A percentile compares a stretch with the other conserved stretches of the same genome.
These are phyloP conservation scores for Astropecten irregularis DNA, from an alignment of 53 echinoderm and acorn worm species.

Conservation along the genomic window DNA sequence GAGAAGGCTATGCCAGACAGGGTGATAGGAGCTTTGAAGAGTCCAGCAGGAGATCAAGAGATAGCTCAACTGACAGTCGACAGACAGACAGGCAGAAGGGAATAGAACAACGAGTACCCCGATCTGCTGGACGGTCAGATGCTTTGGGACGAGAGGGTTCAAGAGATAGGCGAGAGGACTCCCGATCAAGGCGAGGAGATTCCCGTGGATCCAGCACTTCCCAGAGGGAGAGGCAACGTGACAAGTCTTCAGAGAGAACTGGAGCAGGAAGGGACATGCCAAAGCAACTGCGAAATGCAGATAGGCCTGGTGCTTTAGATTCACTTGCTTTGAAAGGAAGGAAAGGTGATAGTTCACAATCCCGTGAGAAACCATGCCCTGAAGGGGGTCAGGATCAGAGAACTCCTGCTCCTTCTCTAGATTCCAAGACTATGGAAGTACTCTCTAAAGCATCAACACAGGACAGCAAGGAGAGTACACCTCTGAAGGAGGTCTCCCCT, in stretches of 20 bases:
- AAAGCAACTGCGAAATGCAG: not conserved
- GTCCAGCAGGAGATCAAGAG: conserved; percentile 22
- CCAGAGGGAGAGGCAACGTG: conserved; percentile 2
- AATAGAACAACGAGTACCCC: not conserved
- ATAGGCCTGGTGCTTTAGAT: not conserved
- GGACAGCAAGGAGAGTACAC: conserved; percentile 37
- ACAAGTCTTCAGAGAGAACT: not conserved
- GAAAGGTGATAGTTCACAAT: conserved; percentile 4
- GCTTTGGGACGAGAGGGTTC: not conserved
- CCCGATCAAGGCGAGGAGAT: conserved; percentile 34
- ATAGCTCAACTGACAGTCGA: conserved; percentile 51
- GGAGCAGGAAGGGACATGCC: not conserved
- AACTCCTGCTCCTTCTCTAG: not conserved
- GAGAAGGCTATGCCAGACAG: conserved; percentile 50
- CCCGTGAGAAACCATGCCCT: conserved; percentile 20
- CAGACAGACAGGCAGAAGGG: not conserved
- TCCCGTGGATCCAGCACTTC: conserved; percentile 30
- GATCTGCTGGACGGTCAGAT: not conserved
- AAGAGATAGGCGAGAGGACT: conserved; percentile 21
- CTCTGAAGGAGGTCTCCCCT: conserved; percentile 26
- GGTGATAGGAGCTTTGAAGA: conserved; percentile 47
- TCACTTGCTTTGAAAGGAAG: not conserved
- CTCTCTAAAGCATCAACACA: conserved; percentile 6
- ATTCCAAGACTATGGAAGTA: conserved; percentile 9
- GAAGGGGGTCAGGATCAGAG: conserved; percentile 20